Evolutionary conservation across 1,140 invertebrate genomes (phyloP), one percentile per base, ranked within the genome.

Genomic region (Drosophila mojavensis): DNA sequence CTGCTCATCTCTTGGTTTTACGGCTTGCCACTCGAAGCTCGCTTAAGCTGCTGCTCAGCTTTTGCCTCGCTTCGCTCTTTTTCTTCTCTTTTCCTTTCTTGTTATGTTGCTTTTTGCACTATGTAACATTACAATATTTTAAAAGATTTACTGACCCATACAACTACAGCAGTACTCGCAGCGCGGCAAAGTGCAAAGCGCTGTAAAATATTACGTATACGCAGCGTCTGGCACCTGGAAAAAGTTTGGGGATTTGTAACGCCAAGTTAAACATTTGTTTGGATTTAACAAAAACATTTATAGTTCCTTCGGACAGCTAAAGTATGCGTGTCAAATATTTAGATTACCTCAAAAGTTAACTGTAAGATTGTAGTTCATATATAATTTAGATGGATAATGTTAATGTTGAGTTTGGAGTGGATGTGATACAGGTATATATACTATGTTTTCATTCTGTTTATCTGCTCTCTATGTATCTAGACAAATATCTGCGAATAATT

Each of bases 61-160:
- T 45, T 45, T 45, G 4, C 5, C 24, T 26, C 6, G 24, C 26
- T 55, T 75, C 33, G 47, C 74, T 24, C 3, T 61, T 79, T 83
- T 60, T 54, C 45, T 50, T 50, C 24, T 24, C 43, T 45, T n/a
- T 15, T 47, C 43, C 2, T 47, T 17, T 17, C 5, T 9, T 66
- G 50, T 47, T 47, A 11, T 47, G 43, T 17, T 62, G 56, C 55
- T 71, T 50, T 71, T 53, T 66, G 53, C 55, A 41, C 71, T 69
- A 33, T 53, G 73, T 5, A 72, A 79, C 82, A 86, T 83, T 83
- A 89, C 84, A 88, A 88, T 88, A 88, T 89, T 88, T 83, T 83
- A 77, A 79, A 83, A 89, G 83, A 88, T 88, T 88, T 88, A 88
- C 76, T 88, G 83, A 88, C 83, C 64, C 84, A 89, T 83, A 80